Evolutionary conservation across 2,797 vertebrate species (phyloP).

Genomic region (Intellagama lesueurii): DNA sequence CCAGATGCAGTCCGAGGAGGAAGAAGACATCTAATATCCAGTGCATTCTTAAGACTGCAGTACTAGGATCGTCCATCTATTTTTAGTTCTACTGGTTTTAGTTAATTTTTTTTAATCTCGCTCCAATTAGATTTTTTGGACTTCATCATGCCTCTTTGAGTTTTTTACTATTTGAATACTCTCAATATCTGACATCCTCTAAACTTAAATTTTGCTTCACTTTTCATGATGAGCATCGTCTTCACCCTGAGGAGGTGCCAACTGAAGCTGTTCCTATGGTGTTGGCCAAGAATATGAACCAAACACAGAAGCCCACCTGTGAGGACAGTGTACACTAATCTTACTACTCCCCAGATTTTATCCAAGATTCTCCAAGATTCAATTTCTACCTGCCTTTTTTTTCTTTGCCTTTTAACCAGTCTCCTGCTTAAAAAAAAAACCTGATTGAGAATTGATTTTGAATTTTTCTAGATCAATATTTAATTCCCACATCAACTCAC

Average conservation of each 20-base stretch:
- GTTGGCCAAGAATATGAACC: background rate
- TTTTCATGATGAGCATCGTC: background rate
- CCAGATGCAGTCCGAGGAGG: too few species aligned
- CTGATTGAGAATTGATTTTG: constrained; percentile 59
- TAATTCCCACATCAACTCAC: constrained; percentile 42
- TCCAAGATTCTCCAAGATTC: background rate
- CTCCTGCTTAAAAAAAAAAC: background rate
- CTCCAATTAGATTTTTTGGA: too few species aligned
- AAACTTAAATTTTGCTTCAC: background rate
- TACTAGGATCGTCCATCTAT: too few species aligned
- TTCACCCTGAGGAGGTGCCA: background rate
- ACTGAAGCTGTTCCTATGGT: background rate
- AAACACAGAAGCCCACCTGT: background rate
- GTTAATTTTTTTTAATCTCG: too few species aligned
- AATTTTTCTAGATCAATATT: constrained; percentile 55
- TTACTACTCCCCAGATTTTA: background rate
- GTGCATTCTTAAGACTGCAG: too few species aligned
- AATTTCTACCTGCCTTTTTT: background rate
- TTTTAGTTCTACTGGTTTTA: too few species aligned
- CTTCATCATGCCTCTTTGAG: too few species aligned
- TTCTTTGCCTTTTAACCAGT: constrained; percentile 16
- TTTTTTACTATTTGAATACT: too few species aligned
- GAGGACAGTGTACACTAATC: background rate
- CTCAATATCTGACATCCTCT: background rate
- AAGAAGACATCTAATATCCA: too few species aligned